A percentile compares a stretch with the other conserved stretches of the same genome.
Evolutionary conservation across 2,888 invertebrate genomes (phyloP).

Genomic region (Eulithis testata): DNA sequence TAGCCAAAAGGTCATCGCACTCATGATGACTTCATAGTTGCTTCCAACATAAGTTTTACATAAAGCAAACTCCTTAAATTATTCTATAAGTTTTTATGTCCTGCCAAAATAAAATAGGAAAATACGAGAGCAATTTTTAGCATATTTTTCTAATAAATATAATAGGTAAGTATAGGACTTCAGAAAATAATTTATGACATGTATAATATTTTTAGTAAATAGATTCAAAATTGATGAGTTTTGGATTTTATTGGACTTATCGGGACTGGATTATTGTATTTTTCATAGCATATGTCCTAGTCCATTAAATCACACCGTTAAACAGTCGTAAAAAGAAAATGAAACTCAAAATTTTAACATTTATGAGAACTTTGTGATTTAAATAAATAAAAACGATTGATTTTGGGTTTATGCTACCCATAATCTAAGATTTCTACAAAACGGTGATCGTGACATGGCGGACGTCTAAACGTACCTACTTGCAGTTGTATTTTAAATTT

Average conservation of each 20-base stretch:
- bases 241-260: conserved; percentile 11
- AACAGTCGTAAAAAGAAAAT: not conserved
- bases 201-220: conserved; percentile 14
- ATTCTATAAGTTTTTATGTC: not conserved
- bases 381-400: not conserved
- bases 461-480: too few relatives aligned
- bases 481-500: too few relatives aligned
- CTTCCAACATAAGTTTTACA: conserved; percentile 10
- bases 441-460: not conserved
- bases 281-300: not conserved
- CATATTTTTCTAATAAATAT: conserved; percentile 20
- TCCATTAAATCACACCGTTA: conserved; percentile 6
- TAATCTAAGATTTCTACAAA: not conserved
- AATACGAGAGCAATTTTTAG: conserved; percentile 24
- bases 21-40: conserved; percentile 18
- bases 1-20: conserved; percentile 17
- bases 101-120: conserved; percentile 19
- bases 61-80: conserved; percentile 6
- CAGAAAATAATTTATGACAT: conserved; percentile 21
- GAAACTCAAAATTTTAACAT: not conserved
- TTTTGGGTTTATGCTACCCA: not conserved
- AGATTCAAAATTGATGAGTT: conserved; percentile 14
- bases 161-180: not conserved
- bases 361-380: not conserved
- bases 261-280: conserved; percentile 5